Evolutionary conservation across 2,888 invertebrate genomes (phyloP).

Genomic region (Cecidostiba fungosa): DNA sequence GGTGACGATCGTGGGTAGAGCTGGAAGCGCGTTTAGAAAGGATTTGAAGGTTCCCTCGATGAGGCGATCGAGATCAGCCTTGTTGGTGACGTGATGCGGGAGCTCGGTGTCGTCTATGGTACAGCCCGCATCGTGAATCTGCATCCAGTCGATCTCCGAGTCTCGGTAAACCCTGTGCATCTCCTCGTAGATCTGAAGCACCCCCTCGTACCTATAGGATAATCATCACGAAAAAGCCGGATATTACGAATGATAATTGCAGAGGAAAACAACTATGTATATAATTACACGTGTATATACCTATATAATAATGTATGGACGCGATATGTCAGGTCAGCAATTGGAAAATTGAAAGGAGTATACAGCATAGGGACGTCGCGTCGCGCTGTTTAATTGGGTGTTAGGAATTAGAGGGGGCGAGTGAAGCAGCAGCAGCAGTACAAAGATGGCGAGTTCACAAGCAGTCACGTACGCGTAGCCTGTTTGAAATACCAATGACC

Average conservation of each 20-base stretch:
- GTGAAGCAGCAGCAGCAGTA: neutral
- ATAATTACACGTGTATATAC: neutral
- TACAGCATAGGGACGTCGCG: constrained; percentile 22
- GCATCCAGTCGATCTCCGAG: constrained; percentile 88
- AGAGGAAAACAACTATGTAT: constrained; percentile 4
- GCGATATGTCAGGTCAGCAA: constrained; percentile 14
- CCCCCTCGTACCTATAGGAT: constrained; percentile 71
- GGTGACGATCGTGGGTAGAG: constrained; percentile 87
- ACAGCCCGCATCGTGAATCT: constrained; percentile 93
- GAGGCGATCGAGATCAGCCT: constrained; percentile 85
- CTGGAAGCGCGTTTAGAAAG: constrained; percentile 83
- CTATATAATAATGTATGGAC: neutral
- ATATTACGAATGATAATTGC: too few relatives aligned
- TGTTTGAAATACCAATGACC: constrained; percentile 62
- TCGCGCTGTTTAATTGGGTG: constrained; percentile 62
- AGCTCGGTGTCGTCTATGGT: constrained; percentile 93
- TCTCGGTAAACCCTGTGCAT: constrained; percentile 81
- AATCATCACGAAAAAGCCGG: neutral
- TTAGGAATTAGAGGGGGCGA: constrained; percentile 60
- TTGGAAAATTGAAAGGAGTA: constrained; percentile 58
- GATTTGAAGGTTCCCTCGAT: constrained; percentile 83
- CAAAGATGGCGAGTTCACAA: constrained; percentile 50
- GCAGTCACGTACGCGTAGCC: constrained; percentile 56
- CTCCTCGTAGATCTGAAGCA: constrained; percentile 70
- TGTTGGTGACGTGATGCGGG: constrained; percentile 90